phyloP scores from a whole-genome alignment of 2,888 invertebrate species.

The Phaedon cochleariae region DNA sequence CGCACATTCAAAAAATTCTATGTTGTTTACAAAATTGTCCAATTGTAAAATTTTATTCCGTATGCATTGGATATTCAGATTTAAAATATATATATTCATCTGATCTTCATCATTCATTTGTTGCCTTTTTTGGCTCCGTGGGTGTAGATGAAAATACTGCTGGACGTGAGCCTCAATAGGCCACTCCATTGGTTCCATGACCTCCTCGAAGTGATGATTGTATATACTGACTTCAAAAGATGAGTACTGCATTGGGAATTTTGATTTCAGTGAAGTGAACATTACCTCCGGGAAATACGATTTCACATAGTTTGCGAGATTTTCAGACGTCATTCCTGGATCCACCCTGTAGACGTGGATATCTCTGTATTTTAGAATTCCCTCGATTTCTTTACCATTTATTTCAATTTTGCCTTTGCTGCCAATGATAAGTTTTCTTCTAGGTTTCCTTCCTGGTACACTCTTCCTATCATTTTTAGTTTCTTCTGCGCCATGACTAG shows the following conservation, averaged over 20 bases:
- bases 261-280: not conserved
- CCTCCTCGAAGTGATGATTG: not conserved
- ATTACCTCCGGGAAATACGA: not conserved
- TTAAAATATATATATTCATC: not conserved
- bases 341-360: not conserved
- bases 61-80: slow-evolving; percentile 5
- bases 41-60: not conserved
- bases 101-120: slow-evolving; percentile 1
- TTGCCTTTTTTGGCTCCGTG: not conserved
- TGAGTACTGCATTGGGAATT: not conserved
- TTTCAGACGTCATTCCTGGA: not conserved
- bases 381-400: not conserved
- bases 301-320: not conserved
- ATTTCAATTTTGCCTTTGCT: not conserved
- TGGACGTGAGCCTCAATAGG: not conserved
- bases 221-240: not conserved
- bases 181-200: not conserved
- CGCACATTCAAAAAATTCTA: not conserved
- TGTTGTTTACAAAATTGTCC: slow-evolving; percentile 12
- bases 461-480: not conserved
- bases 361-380: not conserved
- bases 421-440: not conserved
- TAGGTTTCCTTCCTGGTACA: not conserved
- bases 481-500: not conserved
- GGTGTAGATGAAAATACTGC: not conserved